Conservation (phyloP, 2,113 vertebrate species). For the Platycercus adscitus region DNA sequence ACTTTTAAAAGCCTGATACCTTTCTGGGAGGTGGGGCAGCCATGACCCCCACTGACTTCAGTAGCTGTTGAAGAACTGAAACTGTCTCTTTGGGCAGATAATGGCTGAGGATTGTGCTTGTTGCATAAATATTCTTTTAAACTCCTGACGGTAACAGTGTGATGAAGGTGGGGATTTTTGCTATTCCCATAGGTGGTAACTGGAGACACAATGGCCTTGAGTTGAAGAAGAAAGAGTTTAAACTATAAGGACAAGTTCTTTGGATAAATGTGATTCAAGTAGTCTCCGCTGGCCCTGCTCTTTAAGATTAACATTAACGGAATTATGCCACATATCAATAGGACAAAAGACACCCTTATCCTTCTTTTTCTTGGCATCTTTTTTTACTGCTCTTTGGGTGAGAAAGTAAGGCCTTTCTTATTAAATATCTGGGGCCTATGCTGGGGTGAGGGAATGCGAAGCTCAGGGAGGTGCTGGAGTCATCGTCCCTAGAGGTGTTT, state of each 20-base stretch:
- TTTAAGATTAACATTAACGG: neutral
- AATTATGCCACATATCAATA: neutral
- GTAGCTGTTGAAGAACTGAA: neutral
- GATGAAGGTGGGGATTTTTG: neutral
- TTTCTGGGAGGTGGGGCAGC: neutral
- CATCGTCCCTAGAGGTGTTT: neutral
- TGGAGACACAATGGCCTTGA: neutral
- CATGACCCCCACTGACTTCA: neutral
- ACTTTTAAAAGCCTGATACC: neutral
- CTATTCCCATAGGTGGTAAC: neutral
- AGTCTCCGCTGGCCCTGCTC: neutral
- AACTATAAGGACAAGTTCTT: neutral
- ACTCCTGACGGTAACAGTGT: neutral
- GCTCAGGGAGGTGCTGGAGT: neutral
- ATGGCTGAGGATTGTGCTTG: neutral
- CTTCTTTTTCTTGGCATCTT: neutral
- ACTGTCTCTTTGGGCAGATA: neutral
- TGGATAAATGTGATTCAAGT: neutral
- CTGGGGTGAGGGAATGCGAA: neutral
- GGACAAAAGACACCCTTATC: slow-evolving; percentile 13
- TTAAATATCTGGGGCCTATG: neutral
- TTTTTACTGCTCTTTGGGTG: neutral
- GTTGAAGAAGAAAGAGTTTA: neutral
- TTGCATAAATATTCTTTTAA: neutral
- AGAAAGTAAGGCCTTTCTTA: neutral